Evolutionary conservation across 2,797 vertebrate species (phyloP), one percentile per base, ranked within the genome.

Genomic region (Mionectes olivaceus): DNA sequence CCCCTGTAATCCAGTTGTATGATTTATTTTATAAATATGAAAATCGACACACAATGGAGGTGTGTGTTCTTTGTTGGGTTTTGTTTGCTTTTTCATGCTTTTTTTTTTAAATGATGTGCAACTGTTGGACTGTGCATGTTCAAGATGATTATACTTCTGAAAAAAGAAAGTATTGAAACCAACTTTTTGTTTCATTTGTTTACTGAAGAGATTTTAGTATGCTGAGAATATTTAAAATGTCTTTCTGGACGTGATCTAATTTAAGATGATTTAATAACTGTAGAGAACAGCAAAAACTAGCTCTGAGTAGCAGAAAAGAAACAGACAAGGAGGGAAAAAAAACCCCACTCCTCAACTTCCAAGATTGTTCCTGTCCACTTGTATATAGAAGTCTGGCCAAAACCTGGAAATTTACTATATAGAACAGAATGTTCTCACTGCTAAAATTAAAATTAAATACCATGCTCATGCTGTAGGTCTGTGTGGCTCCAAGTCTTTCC

Each of bases 321-420:
- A 2, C 11, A 80, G 11, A 67, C 17, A 50, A 10, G 6, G 16
- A 39, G 4, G 4, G 5, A 56, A 53, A 75, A 55, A 39, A 6
- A 9, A 3, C 1, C 50, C 2, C 4, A 11, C 4, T 73, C 15
- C 9, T 69, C n/a, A 50, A 6, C 3, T 64, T 10, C 8, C 28
- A 69, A 60, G 15, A 28, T 23, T 50, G 3, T 6, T 83, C 5
- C 7, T 74, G 23, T 63, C 16, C 19, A 37, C 13, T 28, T 41
- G 12, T 21, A 25, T 21, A 4, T 11, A 13, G 27, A 69, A 80
- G 7, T 19, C 15, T 53, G 27, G 5, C 1, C 9, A 19, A 37
- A 85, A 35, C 22, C 10, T 53, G 23, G 22, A n/a, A 22, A 63
- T 13, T 28, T 64, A 33, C 4, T 2, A 21, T 37, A 47, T 5